Base-by-base conservation (phyloP, 2,888 invertebrate species). In the Leptopterna dolabrata region DNA sequence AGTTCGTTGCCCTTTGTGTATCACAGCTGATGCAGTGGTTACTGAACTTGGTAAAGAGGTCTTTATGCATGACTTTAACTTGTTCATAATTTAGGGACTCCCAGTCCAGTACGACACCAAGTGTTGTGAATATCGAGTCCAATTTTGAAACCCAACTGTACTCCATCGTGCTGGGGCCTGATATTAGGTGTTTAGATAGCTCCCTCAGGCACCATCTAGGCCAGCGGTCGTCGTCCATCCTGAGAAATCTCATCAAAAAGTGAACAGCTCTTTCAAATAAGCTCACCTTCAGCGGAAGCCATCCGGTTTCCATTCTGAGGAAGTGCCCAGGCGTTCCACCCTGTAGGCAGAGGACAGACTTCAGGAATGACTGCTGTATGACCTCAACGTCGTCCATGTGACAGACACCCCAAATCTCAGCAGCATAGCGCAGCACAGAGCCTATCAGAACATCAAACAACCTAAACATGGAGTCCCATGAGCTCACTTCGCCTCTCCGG, bases 261-360 rank as follows among this genome's bases (percentile, higher is more conserved):
- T n/a, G n/a, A n/a, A n/a, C n/a, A n/a, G n/a, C n/a, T n/a, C n/a
- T n/a, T n/a, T n/a, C n/a, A n/a, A n/a, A n/a, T n/a, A n/a, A n/a
- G n/a, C n/a, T n/a, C n/a, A n/a, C n/a, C n/a, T n/a, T n/a, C n/a
- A n/a, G n/a, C n/a, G n/a, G n/a, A n/a, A n/a, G n/a, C n/a, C n/a
- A n/a, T 16, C 91, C 92, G 91, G 88, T 98, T 95, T 85, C 70
- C 19, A 70, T n/a, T n/a, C 70, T 7, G 9, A 70, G 70, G n/a
- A 70, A 70, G 70, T 70, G 70, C 11, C 70, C 70, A 7, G 70
- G 70, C 70, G 70, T 47, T 11, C 47, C 14, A 11, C 47, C 13
- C 11, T 11, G 47, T 11, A 70, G 70, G n/a, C 70, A 13, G 9
- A 70, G n/a, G 11, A 24, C n/a, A 9, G 70, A 70, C 24, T 70